These are phyloP conservation scores for Bellardia pandia DNA, from an alignment of 2,888 invertebrate species.

Conservation along the genomic window DNA sequence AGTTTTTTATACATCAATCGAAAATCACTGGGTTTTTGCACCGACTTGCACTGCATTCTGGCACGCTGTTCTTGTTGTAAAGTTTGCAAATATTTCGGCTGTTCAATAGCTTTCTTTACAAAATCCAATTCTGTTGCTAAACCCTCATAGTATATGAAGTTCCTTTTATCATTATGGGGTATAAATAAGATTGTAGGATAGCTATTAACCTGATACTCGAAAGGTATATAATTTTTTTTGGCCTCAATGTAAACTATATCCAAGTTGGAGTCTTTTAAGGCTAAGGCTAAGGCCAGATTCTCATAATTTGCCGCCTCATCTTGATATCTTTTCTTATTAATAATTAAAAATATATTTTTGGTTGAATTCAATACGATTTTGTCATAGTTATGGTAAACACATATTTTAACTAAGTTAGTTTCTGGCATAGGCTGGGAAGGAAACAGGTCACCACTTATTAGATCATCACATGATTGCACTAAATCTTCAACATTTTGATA, in stretches of 20 bases:
- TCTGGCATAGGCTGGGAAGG: constrained; percentile 33
- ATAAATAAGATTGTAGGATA: constrained; percentile 67
- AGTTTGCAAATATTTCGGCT: background rate
- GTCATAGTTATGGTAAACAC: constrained; percentile 66
- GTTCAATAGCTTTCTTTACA: background rate
- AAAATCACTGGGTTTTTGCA: background rate
- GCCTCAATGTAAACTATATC: constrained; percentile 73
- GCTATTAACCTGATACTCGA: constrained; percentile 59
- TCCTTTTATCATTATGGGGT: constrained; percentile 55
- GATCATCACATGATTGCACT: constrained; percentile 60
- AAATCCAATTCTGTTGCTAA: constrained; percentile 51
- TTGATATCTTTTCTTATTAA: background rate
- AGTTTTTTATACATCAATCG: constrained; percentile 33
- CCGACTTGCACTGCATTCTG: background rate
- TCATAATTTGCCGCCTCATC: background rate
- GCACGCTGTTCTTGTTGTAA: background rate
- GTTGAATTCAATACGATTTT: constrained; percentile 29
- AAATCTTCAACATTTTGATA: constrained; percentile 41
- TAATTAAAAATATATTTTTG: constrained; percentile 64
- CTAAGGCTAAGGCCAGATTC: constrained; percentile 52
- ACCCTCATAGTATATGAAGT: constrained; percentile 47
- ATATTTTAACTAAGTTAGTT: constrained; percentile 49
- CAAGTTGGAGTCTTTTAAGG: constrained; percentile 70
- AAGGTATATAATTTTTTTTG: constrained; percentile 64
- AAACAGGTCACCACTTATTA: constrained; percentile 60